Evolutionary conservation across 2,113 vertebrate species (phyloP).

Genomic region (Catagonus wagneri): DNA sequence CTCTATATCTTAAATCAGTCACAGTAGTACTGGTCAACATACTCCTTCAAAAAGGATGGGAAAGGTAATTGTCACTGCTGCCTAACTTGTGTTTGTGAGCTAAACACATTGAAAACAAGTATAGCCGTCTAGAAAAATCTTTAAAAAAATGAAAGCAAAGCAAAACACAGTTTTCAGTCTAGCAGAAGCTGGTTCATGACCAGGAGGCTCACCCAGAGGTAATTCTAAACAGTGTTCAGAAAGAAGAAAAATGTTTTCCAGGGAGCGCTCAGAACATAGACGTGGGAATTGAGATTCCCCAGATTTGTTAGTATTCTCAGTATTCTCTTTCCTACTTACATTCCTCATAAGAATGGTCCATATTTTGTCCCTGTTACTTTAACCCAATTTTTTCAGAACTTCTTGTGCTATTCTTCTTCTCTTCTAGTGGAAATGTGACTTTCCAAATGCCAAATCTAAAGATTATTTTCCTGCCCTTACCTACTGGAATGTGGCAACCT

Average conservation of each 20-base stretch:
- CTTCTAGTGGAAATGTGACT: neutral
- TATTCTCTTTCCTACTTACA: neutral
- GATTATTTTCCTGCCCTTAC: neutral
- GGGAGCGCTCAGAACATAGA: neutral
- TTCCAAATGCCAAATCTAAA: neutral
- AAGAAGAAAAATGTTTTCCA: neutral
- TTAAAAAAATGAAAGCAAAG: neutral
- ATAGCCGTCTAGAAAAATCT: neutral
- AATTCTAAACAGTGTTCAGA: neutral
- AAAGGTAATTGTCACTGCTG: neutral
- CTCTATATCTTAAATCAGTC: neutral
- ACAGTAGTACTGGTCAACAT: neutral
- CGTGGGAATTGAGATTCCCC: neutral
- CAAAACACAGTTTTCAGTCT: neutral
- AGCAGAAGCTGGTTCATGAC: neutral
- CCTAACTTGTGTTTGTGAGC: neutral
- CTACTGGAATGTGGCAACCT: neutral
- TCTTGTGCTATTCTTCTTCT: neutral
- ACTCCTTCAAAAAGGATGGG: neutral
- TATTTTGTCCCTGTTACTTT: neutral
- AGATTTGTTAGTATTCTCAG: neutral
- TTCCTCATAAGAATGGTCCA: neutral
- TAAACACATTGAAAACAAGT: too few relatives aligned
- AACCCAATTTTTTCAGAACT: neutral
- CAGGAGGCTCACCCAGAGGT: neutral